Evolutionary conservation across 2,888 invertebrate species (phyloP), one percentile per base, ranked within the genome.

Genomic region (Drosophila algonquin): DNA sequence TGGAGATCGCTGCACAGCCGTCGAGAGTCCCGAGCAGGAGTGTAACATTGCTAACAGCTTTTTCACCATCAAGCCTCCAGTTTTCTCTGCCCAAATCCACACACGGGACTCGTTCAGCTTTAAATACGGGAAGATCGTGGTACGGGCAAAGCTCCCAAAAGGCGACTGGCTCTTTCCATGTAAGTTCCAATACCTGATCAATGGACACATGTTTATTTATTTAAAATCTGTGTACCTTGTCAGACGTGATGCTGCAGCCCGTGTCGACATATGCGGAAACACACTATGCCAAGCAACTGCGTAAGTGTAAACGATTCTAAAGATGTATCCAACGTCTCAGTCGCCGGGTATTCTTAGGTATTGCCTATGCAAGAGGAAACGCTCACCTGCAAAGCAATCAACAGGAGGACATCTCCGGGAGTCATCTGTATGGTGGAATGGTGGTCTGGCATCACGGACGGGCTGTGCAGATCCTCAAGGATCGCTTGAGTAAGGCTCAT

Each of bases 101-200:
- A 95, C 95, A 0, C 94, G 94, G 78, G 91, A 94, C 32, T 92
- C 92, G 0, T 95, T 96, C 79, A 93, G 93, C 9, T 96, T 97
- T 82, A 93, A 93, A 14, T 96, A 95, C 87, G 96, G 96, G 7
- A 94, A 93, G 57, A 93, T 97, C 21, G 94, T 95, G 80, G 92
- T 96, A 1, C 93, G 94, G 46, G 96, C 96, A 0, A 96, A 95
- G 90, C 87, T 97, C 40, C 96, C 96, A 0, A 93, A 93, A 71
- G 96, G 96, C 7, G 95, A 96, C 87, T 97, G 96, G 97, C 92
- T 97, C 18, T 94, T 95, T 90, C 96, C 97, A 72, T 93, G 96
- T 96, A 92, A 93, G 86, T 81, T 21, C 0, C n/a, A 30, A 5
- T 5, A 12, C 16, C 2, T 10, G 2, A 32, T 16, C 0, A 30